Evolutionary conservation across 2,797 vertebrate species (phyloP), one percentile per base, ranked within the genome.

Genomic region (Sparidentex hasta): DNA sequence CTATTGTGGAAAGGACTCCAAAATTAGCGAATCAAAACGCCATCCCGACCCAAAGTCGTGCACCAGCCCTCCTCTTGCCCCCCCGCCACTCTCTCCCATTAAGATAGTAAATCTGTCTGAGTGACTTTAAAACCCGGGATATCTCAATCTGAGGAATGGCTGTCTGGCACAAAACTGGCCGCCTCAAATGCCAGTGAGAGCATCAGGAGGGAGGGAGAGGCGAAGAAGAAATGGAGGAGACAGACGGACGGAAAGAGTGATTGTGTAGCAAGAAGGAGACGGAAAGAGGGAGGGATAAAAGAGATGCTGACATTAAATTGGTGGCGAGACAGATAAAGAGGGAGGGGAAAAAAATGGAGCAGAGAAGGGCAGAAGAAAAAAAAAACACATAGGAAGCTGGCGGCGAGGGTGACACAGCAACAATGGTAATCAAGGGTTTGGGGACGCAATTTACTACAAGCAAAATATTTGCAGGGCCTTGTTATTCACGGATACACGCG

Each of bases 91-190:
- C 72, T 58, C 69, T 55, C 76, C 85, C 88, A 91, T 91, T 89
- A 91, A 82, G 87, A 87, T 88, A 85, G 87, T 93, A 93, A 94
- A 94, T 94, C 92, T 93, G 89, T 92, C 93, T 79, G 87, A 88
- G 84, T 90, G 91, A 92, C 88, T 95, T 93, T 92, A 91, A 94
- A 94, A 90, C 85, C 77, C 79, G 70, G 83, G 89, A 90, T 90
- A 91, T 94, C 92, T 93, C 92, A 94, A 90, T 93, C 87, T 92
- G 79, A 94, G 82, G 81, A 92, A 95, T 93, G 91, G 93, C 85
- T 79, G 82, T 91, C 91, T 95, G 95, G 94, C 93, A 93, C 86
- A 78, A 76, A 90, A 85, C 62, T 27, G 71, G 62, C 76, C 47
- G 46, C 75, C 56, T 82, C 65, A 78, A 90, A 89, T 83, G 90